phyloP scores from a whole-genome alignment of 2,113 vertebrate species.

The Eidolon helvum region DNA sequence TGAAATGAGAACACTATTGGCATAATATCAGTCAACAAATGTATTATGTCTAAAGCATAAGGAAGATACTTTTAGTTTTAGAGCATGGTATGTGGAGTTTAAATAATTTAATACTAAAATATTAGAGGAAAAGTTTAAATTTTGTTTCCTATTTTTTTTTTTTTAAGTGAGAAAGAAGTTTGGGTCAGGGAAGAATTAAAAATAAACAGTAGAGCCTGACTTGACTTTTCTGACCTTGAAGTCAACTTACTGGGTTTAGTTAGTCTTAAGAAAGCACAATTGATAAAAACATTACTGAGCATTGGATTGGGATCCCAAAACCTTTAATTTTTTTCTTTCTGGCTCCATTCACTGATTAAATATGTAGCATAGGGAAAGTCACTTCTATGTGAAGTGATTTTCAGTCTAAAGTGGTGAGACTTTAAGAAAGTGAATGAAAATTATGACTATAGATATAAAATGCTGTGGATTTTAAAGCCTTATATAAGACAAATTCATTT shows the following conservation, averaged over 20 bases:
- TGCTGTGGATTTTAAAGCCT: slow-evolving; percentile 40
- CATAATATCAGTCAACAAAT: neutral
- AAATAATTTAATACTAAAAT: slow-evolving; percentile 34
- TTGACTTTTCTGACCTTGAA: neutral
- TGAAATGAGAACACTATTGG: neutral
- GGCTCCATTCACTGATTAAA: neutral
- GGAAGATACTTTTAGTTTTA: neutral
- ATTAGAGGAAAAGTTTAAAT: neutral
- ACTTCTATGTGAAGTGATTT: neutral
- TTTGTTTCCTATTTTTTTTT: neutral
- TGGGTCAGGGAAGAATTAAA: neutral
- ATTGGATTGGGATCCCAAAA: neutral
- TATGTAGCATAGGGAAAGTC: neutral
- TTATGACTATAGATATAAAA: neutral
- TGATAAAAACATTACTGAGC: neutral
- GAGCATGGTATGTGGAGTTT: neutral
- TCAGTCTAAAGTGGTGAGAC: neutral
- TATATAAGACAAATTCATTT: slow-evolving; percentile 41
- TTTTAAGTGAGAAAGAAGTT: neutral
- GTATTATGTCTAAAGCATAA: neutral
- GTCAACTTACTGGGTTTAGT: neutral
- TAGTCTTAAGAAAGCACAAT: neutral
- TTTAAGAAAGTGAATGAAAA: slow-evolving; percentile 49
- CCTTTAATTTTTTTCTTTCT: slow-evolving; percentile 45
- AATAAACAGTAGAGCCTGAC: neutral